phyloP scores from a whole-genome alignment of 2,797 vertebrate species.

The Tragelaphus oryx region DNA sequence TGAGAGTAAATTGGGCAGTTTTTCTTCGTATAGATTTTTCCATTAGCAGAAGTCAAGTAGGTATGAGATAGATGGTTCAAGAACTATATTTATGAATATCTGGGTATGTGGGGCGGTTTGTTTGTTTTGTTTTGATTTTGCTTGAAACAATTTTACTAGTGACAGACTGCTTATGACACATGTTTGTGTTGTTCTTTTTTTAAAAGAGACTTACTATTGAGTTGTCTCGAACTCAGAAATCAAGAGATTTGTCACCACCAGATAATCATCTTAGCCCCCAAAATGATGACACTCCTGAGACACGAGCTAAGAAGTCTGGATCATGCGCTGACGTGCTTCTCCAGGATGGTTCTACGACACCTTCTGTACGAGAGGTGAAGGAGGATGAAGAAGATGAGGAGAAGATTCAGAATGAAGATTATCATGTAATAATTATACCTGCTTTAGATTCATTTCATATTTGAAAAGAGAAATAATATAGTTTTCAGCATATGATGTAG shows the following conservation, averaged over 20 bases:
- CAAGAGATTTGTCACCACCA: slow-evolving; percentile 92
- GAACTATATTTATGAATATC: background rate
- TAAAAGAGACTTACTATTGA: slow-evolving; percentile 94
- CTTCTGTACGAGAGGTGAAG: slow-evolving; percentile 82
- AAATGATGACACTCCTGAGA: slow-evolving; percentile 82
- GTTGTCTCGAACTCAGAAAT: slow-evolving; percentile 93
- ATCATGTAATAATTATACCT: slow-evolving; percentile 85
- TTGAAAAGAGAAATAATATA: background rate
- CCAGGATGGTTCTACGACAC: slow-evolving; percentile 78
- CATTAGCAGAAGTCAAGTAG: background rate
- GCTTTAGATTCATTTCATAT: background rate
- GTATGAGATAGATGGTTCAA: background rate
- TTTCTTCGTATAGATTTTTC: background rate
- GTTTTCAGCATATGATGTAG: background rate
- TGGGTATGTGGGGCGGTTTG: background rate
- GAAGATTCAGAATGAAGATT: slow-evolving; percentile 92
- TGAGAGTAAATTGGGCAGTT: background rate
- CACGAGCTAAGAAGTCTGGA: slow-evolving; percentile 84
- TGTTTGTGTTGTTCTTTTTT: slow-evolving; percentile 50
- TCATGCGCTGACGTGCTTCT: slow-evolving; percentile 83
- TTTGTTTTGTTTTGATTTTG: background rate
- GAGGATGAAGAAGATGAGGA: slow-evolving; percentile 87
- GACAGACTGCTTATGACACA: background rate
- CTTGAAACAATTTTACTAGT: background rate
- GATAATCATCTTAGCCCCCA: slow-evolving; percentile 89